A percentile compares a stretch with the other conserved stretches of the same genome.
These are phyloP conservation scores for Shargacucullia verbasci DNA, from an alignment of 2,888 invertebrate species.

Conservation along the genomic window DNA sequence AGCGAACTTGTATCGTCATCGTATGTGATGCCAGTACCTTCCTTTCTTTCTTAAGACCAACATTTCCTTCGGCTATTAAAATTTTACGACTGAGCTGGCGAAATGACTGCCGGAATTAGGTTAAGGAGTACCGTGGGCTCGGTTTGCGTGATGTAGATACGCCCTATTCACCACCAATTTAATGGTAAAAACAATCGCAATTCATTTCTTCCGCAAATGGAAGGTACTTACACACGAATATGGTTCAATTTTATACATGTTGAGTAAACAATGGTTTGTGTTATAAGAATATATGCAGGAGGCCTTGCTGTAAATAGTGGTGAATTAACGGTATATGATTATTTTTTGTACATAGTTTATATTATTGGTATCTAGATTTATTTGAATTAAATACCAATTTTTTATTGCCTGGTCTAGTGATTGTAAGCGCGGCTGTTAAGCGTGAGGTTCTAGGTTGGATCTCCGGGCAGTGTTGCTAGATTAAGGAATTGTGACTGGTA, in stretches of 20 bases:
- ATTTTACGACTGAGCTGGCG: slow-evolving; percentile 86
- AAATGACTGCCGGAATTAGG: slow-evolving; percentile 87
- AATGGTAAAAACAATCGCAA: slow-evolving; percentile 70
- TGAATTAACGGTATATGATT: too few relatives aligned
- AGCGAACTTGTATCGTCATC: slow-evolving; percentile 52
- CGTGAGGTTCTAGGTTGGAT: too few relatives aligned
- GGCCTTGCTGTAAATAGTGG: background rate
- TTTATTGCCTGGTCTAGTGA: too few relatives aligned
- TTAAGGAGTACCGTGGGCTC: slow-evolving; percentile 78
- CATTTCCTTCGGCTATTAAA: slow-evolving; percentile 84
- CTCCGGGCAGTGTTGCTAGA: too few relatives aligned
- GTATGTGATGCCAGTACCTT: slow-evolving; percentile 65
- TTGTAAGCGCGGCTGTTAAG: too few relatives aligned
- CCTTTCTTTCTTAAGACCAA: slow-evolving; percentile 72
- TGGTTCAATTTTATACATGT: slow-evolving; percentile 17
- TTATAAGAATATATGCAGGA: background rate
- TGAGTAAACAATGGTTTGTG: slow-evolving; percentile 14
- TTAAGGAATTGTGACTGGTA: too few relatives aligned
- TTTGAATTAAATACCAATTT: too few relatives aligned
- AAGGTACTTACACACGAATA: slow-evolving; percentile 33
- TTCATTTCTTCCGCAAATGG: slow-evolving; percentile 55
- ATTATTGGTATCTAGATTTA: too few relatives aligned
- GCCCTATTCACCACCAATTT: slow-evolving; percentile 70
- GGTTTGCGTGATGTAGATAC: slow-evolving; percentile 76
- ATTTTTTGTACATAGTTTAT: too few relatives aligned